Base-by-base conservation (phyloP, 2,113 vertebrate species). In the Galeopterus variegatus region DNA sequence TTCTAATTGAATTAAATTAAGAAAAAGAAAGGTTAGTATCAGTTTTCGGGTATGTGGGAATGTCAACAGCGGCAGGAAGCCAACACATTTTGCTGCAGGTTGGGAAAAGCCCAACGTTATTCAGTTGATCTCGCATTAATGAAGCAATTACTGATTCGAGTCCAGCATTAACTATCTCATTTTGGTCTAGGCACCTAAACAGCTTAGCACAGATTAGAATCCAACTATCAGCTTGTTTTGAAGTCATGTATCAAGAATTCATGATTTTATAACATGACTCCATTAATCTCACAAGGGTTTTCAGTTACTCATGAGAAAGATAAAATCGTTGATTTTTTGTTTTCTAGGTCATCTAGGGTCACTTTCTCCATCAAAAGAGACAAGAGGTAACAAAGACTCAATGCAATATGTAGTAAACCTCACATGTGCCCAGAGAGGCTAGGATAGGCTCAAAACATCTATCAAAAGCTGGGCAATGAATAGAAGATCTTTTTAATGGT, bases 1-100 rank as follows among this genome's bases (percentile, higher is more conserved):
- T 88, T 95, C 14, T 80, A 87, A 93, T 2, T 64, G 19, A 96
- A 69, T 84, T 94, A 84, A 96, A 95, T n/a, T 88, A 92, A 36
- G n/a, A 36, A 72, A 62, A 90, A 92, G 24, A 56, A 90, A 56
- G 85, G 65, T 13, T 23, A 85, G 64, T 54, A 81, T 69, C 54
- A n/a, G 8, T 80, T 83, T 93, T 62, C 76, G 70, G 73, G 23
- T n/a, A 36, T 48, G 52, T 41, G 50, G 88, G 76, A 77, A 85
- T 64, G 31, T 48, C 69, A 36, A 5, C 0, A 28, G 50, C 64
- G 65, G 56, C 8, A 65, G 85, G 36, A 67, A 75, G 83, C 33
- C 72, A 65, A 36, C 26, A 73, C 14, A 64, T 64, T 90, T 65
- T 83, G 67, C 13, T 56, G 52, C 33, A 52, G 80, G 80, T 5